Conservation (phyloP, 2,113 vertebrate species). For the Scopus umbretta region DNA sequence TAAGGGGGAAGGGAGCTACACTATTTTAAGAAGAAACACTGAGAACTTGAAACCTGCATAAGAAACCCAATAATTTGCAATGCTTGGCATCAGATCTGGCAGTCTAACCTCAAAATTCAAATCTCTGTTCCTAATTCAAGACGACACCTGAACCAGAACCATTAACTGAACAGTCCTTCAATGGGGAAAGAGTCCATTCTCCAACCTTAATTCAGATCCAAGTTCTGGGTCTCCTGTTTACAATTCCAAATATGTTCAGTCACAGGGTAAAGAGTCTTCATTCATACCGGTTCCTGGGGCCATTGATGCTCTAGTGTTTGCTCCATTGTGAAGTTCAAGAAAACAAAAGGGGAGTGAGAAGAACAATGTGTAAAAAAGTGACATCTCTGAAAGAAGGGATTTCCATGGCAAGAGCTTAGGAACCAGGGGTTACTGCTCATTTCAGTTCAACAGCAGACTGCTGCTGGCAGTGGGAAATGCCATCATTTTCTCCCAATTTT, state of each 20-base stretch:
- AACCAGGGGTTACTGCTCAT: not conserved
- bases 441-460: not conserved
- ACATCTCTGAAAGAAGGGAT: not conserved
- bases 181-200: not conserved
- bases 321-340: not conserved
- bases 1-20: not conserved
- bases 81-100: not conserved
- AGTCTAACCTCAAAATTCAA: not conserved
- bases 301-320: not conserved
- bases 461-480: not conserved
- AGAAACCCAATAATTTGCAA: not conserved
- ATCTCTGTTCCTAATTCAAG: not conserved
- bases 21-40: not conserved
- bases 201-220: not conserved
- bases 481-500: not conserved
- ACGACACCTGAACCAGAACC: not conserved
- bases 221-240: not conserved
- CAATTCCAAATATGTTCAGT: not conserved
- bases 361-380: not conserved
- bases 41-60: not conserved
- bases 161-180: not conserved
- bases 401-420: not conserved
- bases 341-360: not conserved
- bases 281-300: not conserved
- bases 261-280: not conserved